Conservation (phyloP, 2,797 vertebrate genomes). For the Acanthurus leucopareius region DNA sequence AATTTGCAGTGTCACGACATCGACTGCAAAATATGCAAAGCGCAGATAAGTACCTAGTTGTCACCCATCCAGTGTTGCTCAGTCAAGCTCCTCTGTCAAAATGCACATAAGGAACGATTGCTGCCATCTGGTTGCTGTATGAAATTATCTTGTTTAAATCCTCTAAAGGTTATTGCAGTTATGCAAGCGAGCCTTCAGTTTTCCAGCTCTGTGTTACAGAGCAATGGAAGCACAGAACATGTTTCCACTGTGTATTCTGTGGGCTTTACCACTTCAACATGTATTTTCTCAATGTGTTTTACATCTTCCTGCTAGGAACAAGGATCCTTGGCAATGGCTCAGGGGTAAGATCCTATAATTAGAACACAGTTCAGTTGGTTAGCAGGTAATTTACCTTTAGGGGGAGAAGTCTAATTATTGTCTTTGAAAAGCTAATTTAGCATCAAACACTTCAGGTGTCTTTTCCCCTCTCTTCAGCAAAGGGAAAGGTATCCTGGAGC, state of each 20-base stretch:
- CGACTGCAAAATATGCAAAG: slow-evolving; percentile 79
- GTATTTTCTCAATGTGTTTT: slow-evolving; percentile 81
- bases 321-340: slow-evolving; percentile 80
- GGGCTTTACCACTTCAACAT: slow-evolving; percentile 71
- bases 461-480: slow-evolving; percentile 82
- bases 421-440: slow-evolving; percentile 90
- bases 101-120: slow-evolving; percentile 62
- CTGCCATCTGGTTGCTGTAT: slow-evolving; percentile 66
- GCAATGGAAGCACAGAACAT: slow-evolving; percentile 46
- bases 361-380: slow-evolving; percentile 89
- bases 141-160: slow-evolving; percentile 77
- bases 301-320: slow-evolving; percentile 81
- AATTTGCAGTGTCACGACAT: slow-evolving; percentile 80
- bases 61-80: slow-evolving; percentile 72
- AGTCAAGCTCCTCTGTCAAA: slow-evolving; percentile 71
- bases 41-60: slow-evolving; percentile 78
- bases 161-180: slow-evolving; percentile 76
- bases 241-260: slow-evolving; percentile 70
- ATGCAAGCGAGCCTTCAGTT: slow-evolving; percentile 65
- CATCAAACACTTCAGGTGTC: slow-evolving; percentile 89
- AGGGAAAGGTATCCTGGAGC: slow-evolving; percentile 84
- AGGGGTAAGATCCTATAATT: slow-evolving; percentile 87
- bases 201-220: slow-evolving; percentile 51
- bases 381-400: slow-evolving; percentile 91
- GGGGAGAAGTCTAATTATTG: slow-evolving; percentile 90